phyloP scores from a whole-genome alignment of 2,888 invertebrate genomes.

The Heteromurus nitidus region DNA sequence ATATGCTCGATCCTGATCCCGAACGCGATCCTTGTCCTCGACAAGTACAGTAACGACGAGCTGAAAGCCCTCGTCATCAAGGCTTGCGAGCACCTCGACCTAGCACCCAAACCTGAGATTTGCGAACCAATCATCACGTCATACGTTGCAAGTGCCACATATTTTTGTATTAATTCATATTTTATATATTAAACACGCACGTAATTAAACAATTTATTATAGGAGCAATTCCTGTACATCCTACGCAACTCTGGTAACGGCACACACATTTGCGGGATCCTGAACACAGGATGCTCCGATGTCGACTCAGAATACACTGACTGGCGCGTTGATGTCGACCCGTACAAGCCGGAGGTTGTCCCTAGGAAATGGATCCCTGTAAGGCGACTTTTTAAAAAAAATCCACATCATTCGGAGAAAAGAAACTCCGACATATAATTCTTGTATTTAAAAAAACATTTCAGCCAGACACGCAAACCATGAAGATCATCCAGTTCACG shows the following conservation, averaged over 20 bases:
- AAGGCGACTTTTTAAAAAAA: too few relatives aligned
- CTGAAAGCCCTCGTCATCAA: slow-evolving; percentile 23
- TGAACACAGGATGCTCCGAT: slow-evolving; percentile 72
- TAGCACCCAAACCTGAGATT: slow-evolving; percentile 61
- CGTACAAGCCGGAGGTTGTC: slow-evolving; percentile 42
- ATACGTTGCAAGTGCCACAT: slow-evolving; percentile 62
- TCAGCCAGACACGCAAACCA: slow-evolving; percentile 78
- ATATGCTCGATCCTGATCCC: slow-evolving; percentile 39
- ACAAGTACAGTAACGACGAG: background rate
- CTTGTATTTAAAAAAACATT: background rate
- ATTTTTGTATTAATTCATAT: background rate
- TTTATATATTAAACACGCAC: background rate
- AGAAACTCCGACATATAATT: background rate
- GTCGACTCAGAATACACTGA: slow-evolving; percentile 41
- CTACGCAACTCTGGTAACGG: slow-evolving; percentile 78
- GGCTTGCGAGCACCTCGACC: slow-evolving; percentile 40
- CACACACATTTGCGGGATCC: slow-evolving; percentile 79
- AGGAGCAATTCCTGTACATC: slow-evolving; percentile 81
- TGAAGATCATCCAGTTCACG: slow-evolving; percentile 95
- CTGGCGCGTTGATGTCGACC: slow-evolving; percentile 56
- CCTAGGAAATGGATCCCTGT: slow-evolving; percentile 7
- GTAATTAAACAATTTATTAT: slow-evolving; percentile 73
- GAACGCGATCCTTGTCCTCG: background rate
- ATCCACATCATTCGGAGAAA: too few relatives aligned
- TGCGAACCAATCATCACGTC: slow-evolving; percentile 64